Base-by-base conservation (phyloP, 2,888 invertebrate genomes). In the Augochlorella aurata region DNA sequence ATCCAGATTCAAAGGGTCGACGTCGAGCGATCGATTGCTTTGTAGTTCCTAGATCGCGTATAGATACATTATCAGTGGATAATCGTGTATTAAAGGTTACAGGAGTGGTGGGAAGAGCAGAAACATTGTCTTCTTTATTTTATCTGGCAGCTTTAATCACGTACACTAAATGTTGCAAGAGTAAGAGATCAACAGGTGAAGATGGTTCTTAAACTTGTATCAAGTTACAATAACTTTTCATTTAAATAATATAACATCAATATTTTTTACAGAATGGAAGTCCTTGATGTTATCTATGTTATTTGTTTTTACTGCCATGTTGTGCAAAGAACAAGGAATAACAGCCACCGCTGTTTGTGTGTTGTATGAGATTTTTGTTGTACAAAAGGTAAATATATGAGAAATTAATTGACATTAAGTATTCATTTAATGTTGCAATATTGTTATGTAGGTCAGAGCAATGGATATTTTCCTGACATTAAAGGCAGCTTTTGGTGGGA, bases 281-380 rank as follows among this genome's bases (percentile, higher is more conserved):
- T 96, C 96, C 91, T 94, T 98, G 89, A 95, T 96, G 66, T 94
- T 96, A 74, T 97, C 98, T 85, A 96, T 97, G 92, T 94, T 96
- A 69, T 97, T 97, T 90, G 97, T 98, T 77, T 96, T 97, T 69
- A 95, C 97, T 78, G 98, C 99, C 58, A 99, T 98, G 98, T 95
- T 99, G 88, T 98, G 98, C 94, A 99, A 99, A 94, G 99, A 99
- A 93, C 99, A 99, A 93, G 99, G 99, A 87, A 98, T 99, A 92
- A 99, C 99, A 0, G 97, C 98, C 77, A 97, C 98, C 18, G 98
- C 97, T 38, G 97, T 99, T 71, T 99, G 98, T 94, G 97, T 97
- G 81, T 96, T 98, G n/a, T 99, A 98, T 94, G 99, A 99, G 94
- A 95, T 99, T 84, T 98, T 99, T 94, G 96, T 98, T 69, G 97